Evolutionary conservation across 2,113 vertebrate species (phyloP), one percentile per base, ranked within the genome.

Genomic region (Carassius carassius): DNA sequence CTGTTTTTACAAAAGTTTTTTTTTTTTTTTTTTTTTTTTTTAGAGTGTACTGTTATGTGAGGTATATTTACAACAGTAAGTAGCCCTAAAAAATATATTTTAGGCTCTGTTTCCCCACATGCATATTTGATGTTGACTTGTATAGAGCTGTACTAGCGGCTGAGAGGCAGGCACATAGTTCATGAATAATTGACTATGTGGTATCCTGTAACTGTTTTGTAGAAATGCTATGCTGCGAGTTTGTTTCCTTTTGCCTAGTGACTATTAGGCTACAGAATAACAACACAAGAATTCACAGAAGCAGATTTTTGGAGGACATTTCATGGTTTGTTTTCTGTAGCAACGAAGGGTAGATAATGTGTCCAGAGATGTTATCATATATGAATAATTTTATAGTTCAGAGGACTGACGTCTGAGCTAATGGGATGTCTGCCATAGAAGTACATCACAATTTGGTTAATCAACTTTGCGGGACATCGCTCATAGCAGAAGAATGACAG

Each of bases 111-210:
- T 90, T 90, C 84, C 37, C 76, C 49, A 25, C 70, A 62, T 82
- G 63, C 56, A 63, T 80, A 92, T 89, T 88, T 81, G 90, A 94
- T 92, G 88, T 76, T 78, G 90, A 86, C 84, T 90, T 89, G 84
- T 91, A 91, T 90, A 67, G 81, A 87, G 89, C 93, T 91, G 90
- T 91, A 90, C 85, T 86, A 84, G 90, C 78, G 78, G 78, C 85
- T 73, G 82, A 56, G 37, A 83, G 44, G 86, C 89, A 83, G 44
- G 86, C 89, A 84, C 87, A 12, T 17, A 62, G 35, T 87, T 93
- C 88, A 93, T 95, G 90, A 92, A 94, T 95, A 94, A 94, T 94
- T 88, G 83, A 88, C 87, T 86, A 47, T 91, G 87, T 86, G 49
- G 90, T 84, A 87, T 90, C 91, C 87, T 88, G 81, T 93, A 73